Conservation (phyloP, 1,140 invertebrate species). For the Neotoxoptera formosana region DNA sequence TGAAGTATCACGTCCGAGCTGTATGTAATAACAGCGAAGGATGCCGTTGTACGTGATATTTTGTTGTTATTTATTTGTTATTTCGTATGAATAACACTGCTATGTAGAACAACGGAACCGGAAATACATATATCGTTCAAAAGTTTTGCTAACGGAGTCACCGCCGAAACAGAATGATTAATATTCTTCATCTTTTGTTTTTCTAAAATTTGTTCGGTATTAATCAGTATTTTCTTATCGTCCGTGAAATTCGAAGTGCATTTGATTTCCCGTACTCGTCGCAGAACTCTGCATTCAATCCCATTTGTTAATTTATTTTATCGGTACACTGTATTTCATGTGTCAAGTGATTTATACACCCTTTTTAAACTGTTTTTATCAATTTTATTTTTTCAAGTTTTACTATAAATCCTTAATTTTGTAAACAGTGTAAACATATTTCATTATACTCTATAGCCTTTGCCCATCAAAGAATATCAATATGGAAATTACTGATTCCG, state of each 20-base stretch:
- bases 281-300: neutral
- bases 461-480: neutral
- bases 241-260: too few relatives aligned
- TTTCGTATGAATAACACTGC: neutral
- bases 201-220: neutral
- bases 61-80: neutral
- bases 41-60: neutral
- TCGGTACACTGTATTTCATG: too few relatives aligned
- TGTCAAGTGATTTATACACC: too few relatives aligned
- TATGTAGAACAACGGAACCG: neutral
- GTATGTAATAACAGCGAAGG: neutral
- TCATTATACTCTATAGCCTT: neutral
- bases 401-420: neutral
- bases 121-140: neutral
- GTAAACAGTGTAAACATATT: neutral
- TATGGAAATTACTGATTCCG: constrained; percentile 21
- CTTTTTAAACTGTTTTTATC: neutral
- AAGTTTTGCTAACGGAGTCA: neutral
- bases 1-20: too few relatives aligned
- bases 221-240: neutral
- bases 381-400: neutral
- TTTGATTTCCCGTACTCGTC: too few relatives aligned
- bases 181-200: neutral
- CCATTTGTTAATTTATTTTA: neutral
- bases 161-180: neutral